phyloP scores from a whole-genome alignment of 1,140 invertebrate species.

The Scaptomyza pallida region DNA sequence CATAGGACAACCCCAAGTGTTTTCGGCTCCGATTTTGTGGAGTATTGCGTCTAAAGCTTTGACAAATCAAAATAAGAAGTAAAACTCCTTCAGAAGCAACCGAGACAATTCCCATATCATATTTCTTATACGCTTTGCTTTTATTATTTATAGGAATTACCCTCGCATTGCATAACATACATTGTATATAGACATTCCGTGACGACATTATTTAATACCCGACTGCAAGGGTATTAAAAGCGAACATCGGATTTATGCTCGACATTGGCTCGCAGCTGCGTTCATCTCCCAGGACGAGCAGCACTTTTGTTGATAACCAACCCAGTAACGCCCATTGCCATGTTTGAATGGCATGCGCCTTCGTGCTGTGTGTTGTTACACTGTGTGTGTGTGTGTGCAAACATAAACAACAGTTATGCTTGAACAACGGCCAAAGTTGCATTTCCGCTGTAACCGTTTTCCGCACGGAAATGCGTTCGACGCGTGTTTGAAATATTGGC shows the following conservation, averaged over 20 bases:
- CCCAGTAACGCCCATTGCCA: constrained; percentile 15
- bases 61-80: no score
- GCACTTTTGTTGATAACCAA: constrained; percentile 34
- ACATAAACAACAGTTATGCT: constrained; percentile 61
- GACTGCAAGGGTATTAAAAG: constrained; percentile 1
- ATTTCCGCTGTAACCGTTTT: constrained; percentile 57
- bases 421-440: constrained; percentile 56
- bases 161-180: no score
- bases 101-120: no score
- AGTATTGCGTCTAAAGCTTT: no score
- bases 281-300: constrained; percentile 8
- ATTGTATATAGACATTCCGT: no score
- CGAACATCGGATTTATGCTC: constrained; percentile 24
- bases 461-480: constrained; percentile 61
- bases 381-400: constrained; percentile 32
- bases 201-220: neutral
- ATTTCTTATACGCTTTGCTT: no score
- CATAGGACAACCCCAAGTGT: no score
- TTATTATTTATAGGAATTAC: no score
- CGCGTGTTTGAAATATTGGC: constrained; percentile 61
- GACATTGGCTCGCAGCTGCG: constrained; percentile 36
- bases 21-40: no score
- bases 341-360: neutral
- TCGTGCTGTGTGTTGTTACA: constrained; percentile 9
- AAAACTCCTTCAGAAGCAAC: no score